Evolutionary conservation across 1,140 invertebrate genomes (phyloP), one percentile per base, ranked within the genome.

Genomic region (Euura lappo): DNA sequence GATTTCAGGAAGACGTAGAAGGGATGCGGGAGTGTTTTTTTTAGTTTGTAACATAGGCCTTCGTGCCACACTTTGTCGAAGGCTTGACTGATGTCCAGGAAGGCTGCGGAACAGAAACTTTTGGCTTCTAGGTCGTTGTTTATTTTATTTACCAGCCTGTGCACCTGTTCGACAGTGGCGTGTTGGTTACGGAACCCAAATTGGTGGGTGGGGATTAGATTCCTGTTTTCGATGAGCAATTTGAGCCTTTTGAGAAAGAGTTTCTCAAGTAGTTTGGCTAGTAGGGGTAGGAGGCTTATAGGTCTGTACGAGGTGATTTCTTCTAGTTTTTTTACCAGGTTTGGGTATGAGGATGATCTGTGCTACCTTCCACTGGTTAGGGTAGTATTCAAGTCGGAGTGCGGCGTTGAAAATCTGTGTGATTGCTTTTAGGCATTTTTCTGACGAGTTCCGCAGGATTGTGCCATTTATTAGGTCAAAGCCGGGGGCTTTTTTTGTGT

Each of bases 31-130:
- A 79, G 65, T 8, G 47, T 44, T 45, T 71, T 69, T 73, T 79
- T 81, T 11, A 77, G 45, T 77, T 81, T 86, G 70, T 46, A 81
- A 6, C 84, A n/a, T n/a, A 83, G 70, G 6, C 81, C 83, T 44
- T 45, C 11, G 71, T 79, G 75, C 74, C 75, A 79, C 2, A 79
- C 75, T 47, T 73, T 78, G 60, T 80, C 80, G 65, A 83, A 85
- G 7, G 79, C 82, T 75, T 83, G 81, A n/a, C 74, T 67, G 6
- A 84, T 76, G 60, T 83, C 82, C 11, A 84, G 71, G 70, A 84
- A 85, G 3, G 65, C 72, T 47, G 78, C 75, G 4, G 80, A 79
- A 28, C 28, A 28, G 28, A 28, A 28, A 1, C 28, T 28, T 51
- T 51, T 51, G 11, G 6, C 11, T 77, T 77, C 72, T 8, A 77